Evolutionary conservation across 2,797 vertebrate genomes (phyloP), one percentile per base, ranked within the genome.

Genomic region (Phrynocephalus vlangalii): DNA sequence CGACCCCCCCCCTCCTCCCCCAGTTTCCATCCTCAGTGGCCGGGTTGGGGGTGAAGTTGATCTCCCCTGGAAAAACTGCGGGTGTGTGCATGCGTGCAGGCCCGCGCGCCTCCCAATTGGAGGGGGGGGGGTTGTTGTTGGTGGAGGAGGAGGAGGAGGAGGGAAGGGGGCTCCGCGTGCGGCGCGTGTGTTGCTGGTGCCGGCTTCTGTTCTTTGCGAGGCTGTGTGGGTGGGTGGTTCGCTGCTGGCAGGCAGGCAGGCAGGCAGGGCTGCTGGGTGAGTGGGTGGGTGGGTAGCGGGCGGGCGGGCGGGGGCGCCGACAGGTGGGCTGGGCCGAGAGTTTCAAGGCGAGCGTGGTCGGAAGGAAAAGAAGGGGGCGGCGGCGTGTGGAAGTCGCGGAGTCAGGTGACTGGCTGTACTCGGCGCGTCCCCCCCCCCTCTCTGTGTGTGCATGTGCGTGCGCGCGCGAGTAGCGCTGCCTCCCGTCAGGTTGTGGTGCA

Each of bases 241-340:
- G 28, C 79, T n/a, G 87, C 66, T 67, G 48, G 76, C 82, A 30
- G 18, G 67, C 9, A 6, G 28, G 33, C 33, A 33, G 33, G 8
- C 50, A 0, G 44, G 10, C 24, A 24, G 66, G 38, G 71, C 75
- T 5, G 38, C 38, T 9, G 28, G 63, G 9, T 28, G 66, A 70
- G 72, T 4, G 83, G 78, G 9, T 28, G 66, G 78, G 72, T 4
- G 83, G 78, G 3, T 10, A 33, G 9, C 68, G 10, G 52, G 52
- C 30, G 78, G 38, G 5, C 9, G 38, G 38, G 13, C n/a, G 82
- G 70, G 84, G 83, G 85, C 84, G 88, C 89, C 83, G 90, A 88
- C 94, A 94, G 94, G 93, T 94, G 94, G 91, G 92, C 82, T 71
- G 91, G 86, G 86, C 30, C 67, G 68, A 83, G 87, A n/a, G 82